Evolutionary conservation across 2,797 vertebrate species (phyloP).

Genomic region (Myotis daubentonii): DNA sequence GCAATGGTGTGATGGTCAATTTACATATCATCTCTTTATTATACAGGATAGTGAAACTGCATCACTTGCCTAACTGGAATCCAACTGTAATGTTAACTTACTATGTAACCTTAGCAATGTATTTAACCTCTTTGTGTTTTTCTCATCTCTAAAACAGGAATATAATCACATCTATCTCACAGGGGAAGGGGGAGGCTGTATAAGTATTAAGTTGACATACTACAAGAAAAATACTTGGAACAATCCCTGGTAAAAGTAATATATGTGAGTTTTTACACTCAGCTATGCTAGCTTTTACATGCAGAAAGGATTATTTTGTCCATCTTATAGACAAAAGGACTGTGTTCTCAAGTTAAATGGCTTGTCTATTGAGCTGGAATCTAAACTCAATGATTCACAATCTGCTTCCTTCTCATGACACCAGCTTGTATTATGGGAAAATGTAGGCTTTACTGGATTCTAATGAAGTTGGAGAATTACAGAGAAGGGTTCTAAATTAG

Average conservation of each 20-base stretch:
- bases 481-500: constrained; percentile 45
- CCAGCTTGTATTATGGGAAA: constrained; percentile 32
- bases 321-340: not conserved
- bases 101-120: not conserved
- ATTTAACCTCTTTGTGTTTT: not conserved
- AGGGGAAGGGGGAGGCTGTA: not conserved
- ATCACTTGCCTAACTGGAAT: not conserved
- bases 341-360: not conserved
- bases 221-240: not conserved
- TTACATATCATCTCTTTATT: no score
- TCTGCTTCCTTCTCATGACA: not conserved
- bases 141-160: not conserved
- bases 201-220: not conserved
- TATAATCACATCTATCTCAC: not conserved
- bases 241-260: not conserved
- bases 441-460: constrained; percentile 20
- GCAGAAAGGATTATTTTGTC: not conserved
- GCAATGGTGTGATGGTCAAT: fast-evolving
- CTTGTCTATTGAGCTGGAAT: not conserved
- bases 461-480: constrained; percentile 26
- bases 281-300: not conserved
- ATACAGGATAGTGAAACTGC: not conserved
- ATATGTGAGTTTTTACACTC: not conserved
- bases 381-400: not conserved
- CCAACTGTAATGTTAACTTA: not conserved